phyloP scores from a whole-genome alignment of 2,888 invertebrate species.

The Trissolcus japonicus region DNA sequence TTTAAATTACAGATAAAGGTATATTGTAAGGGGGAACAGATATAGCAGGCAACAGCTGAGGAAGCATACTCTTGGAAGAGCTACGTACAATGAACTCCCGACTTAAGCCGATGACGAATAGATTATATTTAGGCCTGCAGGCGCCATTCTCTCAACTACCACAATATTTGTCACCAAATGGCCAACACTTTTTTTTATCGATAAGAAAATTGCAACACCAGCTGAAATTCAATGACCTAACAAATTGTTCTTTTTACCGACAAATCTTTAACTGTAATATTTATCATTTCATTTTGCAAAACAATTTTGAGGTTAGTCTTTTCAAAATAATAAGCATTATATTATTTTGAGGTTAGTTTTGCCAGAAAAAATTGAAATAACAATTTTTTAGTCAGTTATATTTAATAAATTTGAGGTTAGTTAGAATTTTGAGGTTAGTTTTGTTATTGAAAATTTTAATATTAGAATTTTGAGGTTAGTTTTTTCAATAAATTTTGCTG shows the following conservation, averaged over 20 bases:
- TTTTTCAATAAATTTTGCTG: no score
- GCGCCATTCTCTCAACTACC: slow-evolving; percentile 38
- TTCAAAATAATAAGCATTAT: not conserved
- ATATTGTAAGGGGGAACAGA: slow-evolving; percentile 37
- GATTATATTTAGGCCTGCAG: slow-evolving; percentile 53
- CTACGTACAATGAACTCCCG: slow-evolving; percentile 51
- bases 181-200: not conserved
- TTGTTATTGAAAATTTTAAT: no score
- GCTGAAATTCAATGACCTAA: no score
- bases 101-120: slow-evolving; percentile 52
- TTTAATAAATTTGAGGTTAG: no score
- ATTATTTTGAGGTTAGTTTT: no score
- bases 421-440: no score
- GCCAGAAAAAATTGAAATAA: no score
- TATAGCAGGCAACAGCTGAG: slow-evolving; percentile 47
- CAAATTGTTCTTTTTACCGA: no score
- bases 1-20: slow-evolving; percentile 55
- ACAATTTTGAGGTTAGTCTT: not conserved
- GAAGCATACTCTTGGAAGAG: slow-evolving; percentile 42
- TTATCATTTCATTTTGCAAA: no score
- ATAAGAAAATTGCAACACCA: not conserved
- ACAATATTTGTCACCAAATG: slow-evolving; percentile 36
- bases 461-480: no score
- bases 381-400: no score
- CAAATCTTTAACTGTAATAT: no score